Conservation (phyloP, 2,888 invertebrate genomes). For the Trichogramma dendrolimi region DNA sequence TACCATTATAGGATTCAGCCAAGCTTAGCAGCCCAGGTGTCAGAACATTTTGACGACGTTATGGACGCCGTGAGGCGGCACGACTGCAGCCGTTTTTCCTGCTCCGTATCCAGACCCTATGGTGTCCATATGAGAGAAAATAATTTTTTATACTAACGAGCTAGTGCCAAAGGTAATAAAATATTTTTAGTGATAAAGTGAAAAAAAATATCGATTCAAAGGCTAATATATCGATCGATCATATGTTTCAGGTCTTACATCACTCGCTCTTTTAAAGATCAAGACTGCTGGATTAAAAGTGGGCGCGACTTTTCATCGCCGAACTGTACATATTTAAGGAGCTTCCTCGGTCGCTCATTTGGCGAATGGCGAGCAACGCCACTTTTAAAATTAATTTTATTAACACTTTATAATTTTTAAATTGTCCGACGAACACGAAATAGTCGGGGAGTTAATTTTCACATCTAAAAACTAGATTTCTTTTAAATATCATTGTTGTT, state of each 20-base stretch:
- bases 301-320: slow-evolving; percentile 5
- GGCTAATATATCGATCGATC: too few species aligned
- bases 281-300: slow-evolving; percentile 19
- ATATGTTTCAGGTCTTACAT: slow-evolving; percentile 17
- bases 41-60: slow-evolving; percentile 68
- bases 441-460: too few species aligned
- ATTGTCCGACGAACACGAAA: too few species aligned
- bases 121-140: too few species aligned
- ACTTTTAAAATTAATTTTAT: neutral
- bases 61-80: slow-evolving; percentile 68
- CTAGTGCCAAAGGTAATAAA: too few species aligned
- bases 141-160: too few species aligned
- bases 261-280: slow-evolving; percentile 18
- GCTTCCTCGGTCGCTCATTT: neutral
- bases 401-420: too few species aligned
- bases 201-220: too few species aligned
- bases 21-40: slow-evolving; percentile 58
- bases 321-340: slow-evolving; percentile 16
- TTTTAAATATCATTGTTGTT: slow-evolving; percentile 5
- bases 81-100: slow-evolving; percentile 65
- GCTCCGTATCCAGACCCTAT: slow-evolving; percentile 38
- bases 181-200: too few species aligned
- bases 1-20: slow-evolving; percentile 58
- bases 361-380: slow-evolving; percentile 1
- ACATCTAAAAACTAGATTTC: too few species aligned